These are phyloP conservation scores for Cossypha polioptera DNA, from an alignment of 2,797 vertebrate genomes.

Conservation along the genomic window DNA sequence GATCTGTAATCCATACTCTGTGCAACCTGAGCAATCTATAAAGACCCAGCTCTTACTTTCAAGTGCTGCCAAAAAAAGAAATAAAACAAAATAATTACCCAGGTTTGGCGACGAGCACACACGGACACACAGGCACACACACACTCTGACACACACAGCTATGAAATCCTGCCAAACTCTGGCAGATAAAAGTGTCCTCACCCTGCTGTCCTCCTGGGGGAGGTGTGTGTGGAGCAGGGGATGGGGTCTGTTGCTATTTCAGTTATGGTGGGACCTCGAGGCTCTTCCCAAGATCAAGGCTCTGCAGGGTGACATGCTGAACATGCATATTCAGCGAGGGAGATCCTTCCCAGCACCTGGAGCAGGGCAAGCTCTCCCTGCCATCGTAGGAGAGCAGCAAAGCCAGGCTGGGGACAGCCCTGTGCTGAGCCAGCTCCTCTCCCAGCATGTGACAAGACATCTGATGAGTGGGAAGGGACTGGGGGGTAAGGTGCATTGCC, in stretches of 20 bases:
- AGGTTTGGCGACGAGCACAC: neutral
- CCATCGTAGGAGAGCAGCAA: rapidly evolving
- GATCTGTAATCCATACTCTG: constrained; percentile 50
- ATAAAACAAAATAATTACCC: constrained; percentile 52
- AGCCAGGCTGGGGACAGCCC: neutral
- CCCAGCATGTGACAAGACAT: neutral
- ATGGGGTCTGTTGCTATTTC: neutral
- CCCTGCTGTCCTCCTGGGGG: neutral
- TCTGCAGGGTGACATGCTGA: neutral
- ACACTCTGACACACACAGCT: neutral
- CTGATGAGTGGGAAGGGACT: constrained; percentile 43
- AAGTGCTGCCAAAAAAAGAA: constrained; percentile 59
- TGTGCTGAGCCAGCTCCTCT: neutral
- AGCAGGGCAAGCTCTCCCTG: neutral
- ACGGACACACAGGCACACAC: neutral
- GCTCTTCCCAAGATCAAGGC: neutral
- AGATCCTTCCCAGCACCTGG: neutral
- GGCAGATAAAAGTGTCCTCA: neutral
- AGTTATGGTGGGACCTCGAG: neutral
- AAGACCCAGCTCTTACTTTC: constrained; percentile 55
- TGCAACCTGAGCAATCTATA: constrained; percentile 62
- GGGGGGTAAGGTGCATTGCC: neutral
- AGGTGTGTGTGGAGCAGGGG: neutral
- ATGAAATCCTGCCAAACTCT: neutral
- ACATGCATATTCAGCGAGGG: neutral